phyloP scores from a whole-genome alignment of 2,113 vertebrate species.

The Triplophysa dalaica region DNA sequence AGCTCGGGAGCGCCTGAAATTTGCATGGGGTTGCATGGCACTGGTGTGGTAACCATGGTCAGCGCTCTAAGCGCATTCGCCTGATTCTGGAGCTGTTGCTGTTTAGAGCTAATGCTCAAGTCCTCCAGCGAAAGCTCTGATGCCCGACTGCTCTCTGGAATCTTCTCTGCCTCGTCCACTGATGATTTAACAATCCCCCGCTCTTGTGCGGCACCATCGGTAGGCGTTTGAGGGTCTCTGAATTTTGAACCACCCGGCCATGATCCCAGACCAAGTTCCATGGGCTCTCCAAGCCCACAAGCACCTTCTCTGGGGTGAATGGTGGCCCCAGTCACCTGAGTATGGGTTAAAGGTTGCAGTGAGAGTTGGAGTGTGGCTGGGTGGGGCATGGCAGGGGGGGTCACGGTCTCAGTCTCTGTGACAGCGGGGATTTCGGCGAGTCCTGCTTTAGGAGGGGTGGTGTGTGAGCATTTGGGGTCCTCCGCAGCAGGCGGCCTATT shows the following conservation, averaged over 20 bases:
- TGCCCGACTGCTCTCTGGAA: conserved; percentile 73
- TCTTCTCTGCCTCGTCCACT: conserved; percentile 70
- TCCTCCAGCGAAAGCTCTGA: conserved; percentile 93
- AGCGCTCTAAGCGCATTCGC: conserved; percentile 51
- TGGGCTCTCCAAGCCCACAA: conserved; percentile 77
- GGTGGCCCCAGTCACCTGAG: conserved; percentile 61
- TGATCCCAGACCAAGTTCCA: conserved; percentile 81
- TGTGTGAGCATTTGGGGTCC: conserved; percentile 80
- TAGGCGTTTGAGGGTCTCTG: conserved; percentile 60
- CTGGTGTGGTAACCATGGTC: conserved; percentile 50
- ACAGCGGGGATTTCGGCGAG: conserved; percentile 56
- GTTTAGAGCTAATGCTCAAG: conserved; percentile 89
- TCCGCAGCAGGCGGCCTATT: conserved; percentile 80
- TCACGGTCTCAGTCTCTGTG: conserved; percentile 69
- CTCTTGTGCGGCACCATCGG: conserved; percentile 53
- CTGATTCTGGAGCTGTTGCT: conserved; percentile 61
- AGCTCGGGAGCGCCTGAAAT: conserved; percentile 56
- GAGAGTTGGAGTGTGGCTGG: conserved; percentile 41
- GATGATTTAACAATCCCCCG: conserved; percentile 55
- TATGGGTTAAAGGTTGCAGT: conserved; percentile 65
- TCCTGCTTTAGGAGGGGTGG: conserved; percentile 81
- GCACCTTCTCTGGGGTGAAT: conserved; percentile 66
- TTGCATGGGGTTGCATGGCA: conserved; percentile 20
- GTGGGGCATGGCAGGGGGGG: conserved; percentile 64
- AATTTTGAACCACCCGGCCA: conserved; percentile 64